These are phyloP conservation scores for Oligia strigilis DNA, from an alignment of 2,888 invertebrate genomes.

Conservation along the genomic window DNA sequence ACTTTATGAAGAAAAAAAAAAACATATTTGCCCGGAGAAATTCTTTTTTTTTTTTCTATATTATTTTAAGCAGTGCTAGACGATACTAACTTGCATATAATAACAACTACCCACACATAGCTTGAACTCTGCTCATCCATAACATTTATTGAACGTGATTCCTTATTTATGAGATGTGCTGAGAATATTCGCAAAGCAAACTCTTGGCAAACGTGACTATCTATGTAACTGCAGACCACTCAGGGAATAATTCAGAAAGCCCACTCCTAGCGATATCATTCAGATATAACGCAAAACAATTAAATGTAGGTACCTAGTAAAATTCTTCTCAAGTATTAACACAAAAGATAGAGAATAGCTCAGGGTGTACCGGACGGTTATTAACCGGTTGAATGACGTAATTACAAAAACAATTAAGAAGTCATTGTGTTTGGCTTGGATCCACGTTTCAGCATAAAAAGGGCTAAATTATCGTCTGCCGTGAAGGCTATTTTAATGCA, in stretches of 20 bases:
- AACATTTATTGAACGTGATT: slow-evolving; percentile 57
- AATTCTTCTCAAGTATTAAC: not conserved
- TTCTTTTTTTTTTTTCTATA: not conserved
- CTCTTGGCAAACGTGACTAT: slow-evolving; percentile 60
- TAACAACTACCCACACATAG: slow-evolving; percentile 3
- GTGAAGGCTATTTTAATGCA: not conserved
- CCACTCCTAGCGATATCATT: not conserved
- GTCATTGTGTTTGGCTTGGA: too few species aligned
- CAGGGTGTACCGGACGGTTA: too few species aligned
- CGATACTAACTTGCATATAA: not conserved
- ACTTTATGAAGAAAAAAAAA: not conserved
- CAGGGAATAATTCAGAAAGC: not conserved
- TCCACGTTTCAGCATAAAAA: too few species aligned
- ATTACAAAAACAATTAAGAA: too few species aligned
- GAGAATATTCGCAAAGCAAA: slow-evolving; percentile 61
- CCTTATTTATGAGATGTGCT: slow-evolving; percentile 62
- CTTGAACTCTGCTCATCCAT: slow-evolving; percentile 31
- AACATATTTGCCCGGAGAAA: not conserved
- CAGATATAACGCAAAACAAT: not conserved
- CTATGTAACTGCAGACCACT: slow-evolving; percentile 33
- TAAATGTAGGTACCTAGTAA: not conserved
- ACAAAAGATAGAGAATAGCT: not conserved
- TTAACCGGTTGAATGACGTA: too few species aligned
- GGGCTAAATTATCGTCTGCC: not conserved
- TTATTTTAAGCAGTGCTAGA: not conserved